Conservation (phyloP, 2,888 invertebrate species). For the Tethea ocularis region DNA sequence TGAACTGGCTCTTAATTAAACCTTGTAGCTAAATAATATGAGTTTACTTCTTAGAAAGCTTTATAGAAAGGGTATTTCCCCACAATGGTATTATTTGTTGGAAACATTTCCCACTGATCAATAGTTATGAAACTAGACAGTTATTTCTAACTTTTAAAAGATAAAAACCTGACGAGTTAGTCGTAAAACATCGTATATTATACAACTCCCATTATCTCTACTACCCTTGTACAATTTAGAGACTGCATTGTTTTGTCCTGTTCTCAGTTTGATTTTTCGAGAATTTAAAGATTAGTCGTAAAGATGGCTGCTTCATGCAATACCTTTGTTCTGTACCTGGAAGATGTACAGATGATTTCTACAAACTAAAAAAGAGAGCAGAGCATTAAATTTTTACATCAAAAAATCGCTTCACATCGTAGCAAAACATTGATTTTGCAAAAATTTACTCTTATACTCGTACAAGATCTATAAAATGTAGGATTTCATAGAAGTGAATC, state of each 20-base stretch:
- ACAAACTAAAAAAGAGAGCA: not conserved
- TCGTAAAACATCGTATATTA: not conserved
- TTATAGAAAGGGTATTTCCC: no score
- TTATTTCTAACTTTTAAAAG: not conserved
- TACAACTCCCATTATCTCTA: slow-evolving; percentile 5
- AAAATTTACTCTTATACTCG: not conserved
- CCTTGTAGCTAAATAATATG: no score
- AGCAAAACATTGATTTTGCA: not conserved
- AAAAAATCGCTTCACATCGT: not conserved
- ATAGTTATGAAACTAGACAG: not conserved
- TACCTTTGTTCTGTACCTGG: not conserved
- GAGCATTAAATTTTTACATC: not conserved
- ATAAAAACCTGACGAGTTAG: not conserved
- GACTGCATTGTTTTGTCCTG: slow-evolving; percentile 7
- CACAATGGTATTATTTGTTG: not conserved
- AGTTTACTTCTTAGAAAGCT: no score
- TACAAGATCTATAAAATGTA: not conserved
- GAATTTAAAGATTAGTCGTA: not conserved
- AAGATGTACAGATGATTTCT: not conserved
- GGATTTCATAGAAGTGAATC: not conserved
- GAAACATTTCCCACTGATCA: not conserved
- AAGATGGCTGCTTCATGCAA: not conserved
- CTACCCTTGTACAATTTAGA: slow-evolving; percentile 7
- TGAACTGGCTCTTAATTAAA: no score
- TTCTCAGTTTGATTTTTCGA: not conserved